Percentiles rank a stretch among this genome's conserved stretches.
phyloP scores from a whole-genome alignment of 2,888 invertebrate genomes.

The Cistogaster globosa region DNA sequence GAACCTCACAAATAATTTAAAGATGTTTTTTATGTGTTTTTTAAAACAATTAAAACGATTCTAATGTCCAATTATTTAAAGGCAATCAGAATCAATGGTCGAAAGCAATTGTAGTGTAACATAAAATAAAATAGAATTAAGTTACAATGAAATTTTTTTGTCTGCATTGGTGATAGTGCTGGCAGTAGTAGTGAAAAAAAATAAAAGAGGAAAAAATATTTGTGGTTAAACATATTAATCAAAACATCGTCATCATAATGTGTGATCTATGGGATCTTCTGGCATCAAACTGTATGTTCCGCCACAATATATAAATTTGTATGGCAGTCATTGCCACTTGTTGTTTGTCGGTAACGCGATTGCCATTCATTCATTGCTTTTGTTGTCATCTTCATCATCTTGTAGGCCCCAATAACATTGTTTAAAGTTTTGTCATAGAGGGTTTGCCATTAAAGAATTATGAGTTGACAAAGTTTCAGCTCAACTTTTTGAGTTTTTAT shows the following conservation, averaged over 20 bases:
- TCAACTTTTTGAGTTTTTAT: too few relatives aligned
- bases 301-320: slow-evolving; percentile 22
- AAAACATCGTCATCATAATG: slow-evolving; percentile 52
- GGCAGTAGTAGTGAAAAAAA: not conserved
- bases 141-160: not conserved
- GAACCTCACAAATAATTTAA: too few relatives aligned
- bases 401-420: not conserved
- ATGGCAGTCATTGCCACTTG: slow-evolving; percentile 51
- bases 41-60: not conserved
- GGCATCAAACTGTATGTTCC: slow-evolving; percentile 20
- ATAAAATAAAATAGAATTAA: slow-evolving; percentile 9
- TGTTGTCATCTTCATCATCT: not conserved
- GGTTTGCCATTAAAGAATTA: not conserved
- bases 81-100: not conserved
- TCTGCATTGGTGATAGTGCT: not conserved
- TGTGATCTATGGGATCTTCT: slow-evolving; percentile 36
- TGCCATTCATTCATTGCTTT: slow-evolving; percentile 7
- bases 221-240: slow-evolving; percentile 40
- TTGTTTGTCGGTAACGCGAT: slow-evolving; percentile 25
- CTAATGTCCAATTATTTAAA: not conserved
- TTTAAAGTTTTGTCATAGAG: not conserved
- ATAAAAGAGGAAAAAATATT: not conserved
- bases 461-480: too few relatives aligned
- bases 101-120: slow-evolving; percentile 7
- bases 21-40: too few relatives aligned